phyloP scores from a whole-genome alignment of 2,113 vertebrate species.

The Brachionichthys hirsutus region DNA sequence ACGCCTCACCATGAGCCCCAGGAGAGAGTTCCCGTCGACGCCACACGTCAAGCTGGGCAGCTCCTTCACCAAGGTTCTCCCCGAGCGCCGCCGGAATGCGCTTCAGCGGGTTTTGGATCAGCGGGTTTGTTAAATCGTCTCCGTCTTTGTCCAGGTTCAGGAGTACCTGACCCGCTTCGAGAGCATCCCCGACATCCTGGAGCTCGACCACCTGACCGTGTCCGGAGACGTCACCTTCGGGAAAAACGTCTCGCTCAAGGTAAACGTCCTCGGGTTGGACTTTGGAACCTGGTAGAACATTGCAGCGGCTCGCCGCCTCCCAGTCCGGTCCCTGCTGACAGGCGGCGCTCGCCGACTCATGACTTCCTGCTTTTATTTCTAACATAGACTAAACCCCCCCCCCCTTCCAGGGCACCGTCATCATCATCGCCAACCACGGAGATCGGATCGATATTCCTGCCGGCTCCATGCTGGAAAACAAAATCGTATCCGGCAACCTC shows the following conservation, averaged over 20 bases:
- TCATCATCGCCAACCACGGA: conserved; percentile 98
- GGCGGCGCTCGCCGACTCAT: conserved; percentile 12
- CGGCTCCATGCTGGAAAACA: conserved; percentile 96
- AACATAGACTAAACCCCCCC: not conserved
- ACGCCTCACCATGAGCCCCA: conserved; percentile 95
- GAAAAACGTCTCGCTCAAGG: conserved; percentile 96
- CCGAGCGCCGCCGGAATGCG: too few relatives aligned
- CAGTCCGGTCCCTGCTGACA: not conserved
- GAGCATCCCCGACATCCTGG: conserved; percentile 98
- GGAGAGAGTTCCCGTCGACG: conserved; percentile 94
- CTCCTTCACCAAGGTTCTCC: conserved; percentile 98
- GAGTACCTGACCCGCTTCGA: conserved; percentile 95
- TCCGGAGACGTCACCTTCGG: conserved; percentile 98
- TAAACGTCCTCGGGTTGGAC: conserved; percentile 35
- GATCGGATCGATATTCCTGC: conserved; percentile 97
- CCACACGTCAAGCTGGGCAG: conserved; percentile 97
- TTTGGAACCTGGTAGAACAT: not conserved
- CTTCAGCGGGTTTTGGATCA: too few relatives aligned
- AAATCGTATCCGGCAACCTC: conserved; percentile 97
- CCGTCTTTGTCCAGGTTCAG: conserved; percentile 82
- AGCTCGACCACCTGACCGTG: conserved; percentile 97
- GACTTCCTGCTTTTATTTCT: not conserved
- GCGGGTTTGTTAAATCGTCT: not conserved
- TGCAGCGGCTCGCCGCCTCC: not conserved
- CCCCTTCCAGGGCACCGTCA: conserved; percentile 89